Conservation (phyloP, 2,113 vertebrate species). For the Coptodon rendalli region DNA sequence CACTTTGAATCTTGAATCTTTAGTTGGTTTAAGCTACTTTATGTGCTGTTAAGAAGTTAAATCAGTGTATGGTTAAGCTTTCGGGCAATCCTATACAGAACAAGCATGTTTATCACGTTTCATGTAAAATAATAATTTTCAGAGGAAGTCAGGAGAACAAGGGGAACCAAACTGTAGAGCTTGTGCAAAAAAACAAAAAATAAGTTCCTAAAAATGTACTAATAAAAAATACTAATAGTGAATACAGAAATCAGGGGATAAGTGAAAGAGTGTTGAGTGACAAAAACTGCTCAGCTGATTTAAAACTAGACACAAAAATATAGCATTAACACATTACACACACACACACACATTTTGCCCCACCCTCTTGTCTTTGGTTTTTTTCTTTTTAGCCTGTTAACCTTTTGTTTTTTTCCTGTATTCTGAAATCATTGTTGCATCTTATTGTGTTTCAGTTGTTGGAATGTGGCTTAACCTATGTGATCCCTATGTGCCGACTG, state of each 20-base stretch:
- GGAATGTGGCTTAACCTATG: slow-evolving; percentile 62
- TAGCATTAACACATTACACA: background rate
- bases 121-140: background rate
- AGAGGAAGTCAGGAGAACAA: background rate
- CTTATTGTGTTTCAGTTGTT: slow-evolving; percentile 56
- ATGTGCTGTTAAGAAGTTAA: background rate
- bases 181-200: background rate
- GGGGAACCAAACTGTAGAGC: background rate
- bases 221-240: background rate
- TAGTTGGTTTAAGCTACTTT: background rate
- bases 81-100: background rate
- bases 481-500: slow-evolving; percentile 49
- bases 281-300: background rate
- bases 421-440: slow-evolving; percentile 23
- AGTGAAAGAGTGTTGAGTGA: background rate
- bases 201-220: background rate
- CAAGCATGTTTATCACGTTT: background rate
- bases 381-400: background rate
- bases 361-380: background rate
- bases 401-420: slow-evolving; percentile 13
- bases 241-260: background rate
- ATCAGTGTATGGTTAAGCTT: background rate
- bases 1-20: background rate
- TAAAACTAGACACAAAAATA: background rate
- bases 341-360: background rate